Conservation (phyloP, 2,888 invertebrate species). For the Crematogaster levior region DNA sequence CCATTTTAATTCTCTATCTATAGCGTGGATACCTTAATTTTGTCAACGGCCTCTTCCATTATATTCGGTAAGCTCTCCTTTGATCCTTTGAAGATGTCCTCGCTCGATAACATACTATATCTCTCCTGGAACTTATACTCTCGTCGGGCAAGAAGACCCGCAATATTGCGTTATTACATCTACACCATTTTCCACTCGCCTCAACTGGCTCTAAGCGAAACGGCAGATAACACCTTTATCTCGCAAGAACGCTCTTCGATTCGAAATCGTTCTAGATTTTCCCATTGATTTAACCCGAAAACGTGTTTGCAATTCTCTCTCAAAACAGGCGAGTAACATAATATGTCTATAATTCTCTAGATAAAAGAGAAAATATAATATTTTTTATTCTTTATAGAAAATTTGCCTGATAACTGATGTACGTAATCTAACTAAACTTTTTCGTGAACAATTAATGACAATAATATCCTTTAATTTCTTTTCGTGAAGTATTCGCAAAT, state of each 20-base stretch:
- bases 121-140: background rate
- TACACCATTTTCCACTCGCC: constrained; percentile 24
- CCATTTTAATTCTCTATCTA: constrained; percentile 18
- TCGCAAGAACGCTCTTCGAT: constrained; percentile 23
- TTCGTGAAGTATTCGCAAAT: constrained; percentile 49
- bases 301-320: background rate
- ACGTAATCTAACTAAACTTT: background rate
- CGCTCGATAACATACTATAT: background rate
- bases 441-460: background rate
- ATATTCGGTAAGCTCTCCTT: constrained; percentile 31
- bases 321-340: background rate
- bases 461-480: constrained; percentile 15
- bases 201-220: background rate
- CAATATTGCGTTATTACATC: constrained; percentile 54
- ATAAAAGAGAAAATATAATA: background rate
- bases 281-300: constrained; percentile 7
- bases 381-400: background rate
- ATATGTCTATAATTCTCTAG: background rate
- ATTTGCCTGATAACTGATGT: background rate
- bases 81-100: constrained; percentile 29
- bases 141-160: background rate
- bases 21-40: constrained; percentile 33
- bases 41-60: constrained; percentile 35
- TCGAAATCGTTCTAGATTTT: constrained; percentile 4
- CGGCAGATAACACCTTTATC: constrained; percentile 33